Evolutionary conservation across 2,888 invertebrate species (phyloP).

Genomic region (Lucinisca nassula): DNA sequence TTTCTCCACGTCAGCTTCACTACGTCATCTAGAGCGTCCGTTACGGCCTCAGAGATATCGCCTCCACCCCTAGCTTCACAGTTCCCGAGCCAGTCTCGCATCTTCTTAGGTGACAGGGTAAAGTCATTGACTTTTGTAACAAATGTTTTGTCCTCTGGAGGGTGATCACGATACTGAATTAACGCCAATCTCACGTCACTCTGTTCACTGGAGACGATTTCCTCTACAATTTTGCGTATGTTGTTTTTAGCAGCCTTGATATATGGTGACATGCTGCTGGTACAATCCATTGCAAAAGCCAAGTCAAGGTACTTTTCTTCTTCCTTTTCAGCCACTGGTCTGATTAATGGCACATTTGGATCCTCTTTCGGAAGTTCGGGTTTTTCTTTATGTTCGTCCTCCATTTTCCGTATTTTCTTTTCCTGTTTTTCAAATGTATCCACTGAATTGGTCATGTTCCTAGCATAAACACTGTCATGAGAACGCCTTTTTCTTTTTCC

Average conservation of each 20-base stretch:
- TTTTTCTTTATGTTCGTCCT: constrained; percentile 8
- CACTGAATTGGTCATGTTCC: neutral
- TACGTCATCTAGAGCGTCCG: constrained; percentile 79
- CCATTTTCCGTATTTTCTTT: neutral
- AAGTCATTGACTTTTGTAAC: constrained; percentile 81
- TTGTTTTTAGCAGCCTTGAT: constrained; percentile 76
- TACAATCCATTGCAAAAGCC: constrained; percentile 64
- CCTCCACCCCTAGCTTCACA: constrained; percentile 79
- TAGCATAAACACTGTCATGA: neutral
- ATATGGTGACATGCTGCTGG: constrained; percentile 81
- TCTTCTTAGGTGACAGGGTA: constrained; percentile 72
- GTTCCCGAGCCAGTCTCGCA: constrained; percentile 78
- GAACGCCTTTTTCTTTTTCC: neutral
- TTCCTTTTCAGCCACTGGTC: constrained; percentile 62
- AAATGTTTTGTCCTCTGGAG: constrained; percentile 78
- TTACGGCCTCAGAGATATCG: constrained; percentile 81
- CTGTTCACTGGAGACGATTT: constrained; percentile 76
- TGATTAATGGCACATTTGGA: neutral
- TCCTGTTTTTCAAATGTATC: neutral
- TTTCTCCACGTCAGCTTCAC: constrained; percentile 78
- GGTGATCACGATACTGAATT: constrained; percentile 83
- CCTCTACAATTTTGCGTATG: constrained; percentile 78
- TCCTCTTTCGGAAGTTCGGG: neutral
- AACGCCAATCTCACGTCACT: constrained; percentile 79
- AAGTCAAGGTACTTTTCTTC: constrained; percentile 50